phyloP scores from a whole-genome alignment of 2,113 vertebrate species.

The Laticauda laticaudata region DNA sequence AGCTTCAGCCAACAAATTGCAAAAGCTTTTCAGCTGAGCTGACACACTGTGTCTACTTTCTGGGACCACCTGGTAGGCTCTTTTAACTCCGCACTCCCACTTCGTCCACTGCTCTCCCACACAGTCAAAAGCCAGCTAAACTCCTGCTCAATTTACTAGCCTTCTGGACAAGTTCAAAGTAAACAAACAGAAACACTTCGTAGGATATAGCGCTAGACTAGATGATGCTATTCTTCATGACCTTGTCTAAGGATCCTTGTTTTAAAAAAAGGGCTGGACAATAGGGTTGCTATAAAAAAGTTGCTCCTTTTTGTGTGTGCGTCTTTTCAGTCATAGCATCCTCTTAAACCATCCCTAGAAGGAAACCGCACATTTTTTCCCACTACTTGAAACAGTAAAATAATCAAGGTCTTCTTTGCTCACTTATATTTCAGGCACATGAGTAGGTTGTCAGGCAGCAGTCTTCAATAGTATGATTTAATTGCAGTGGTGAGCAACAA shows the following conservation, averaged over 20 bases:
- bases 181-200: constrained; percentile 58
- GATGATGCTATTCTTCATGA: constrained; percentile 74
- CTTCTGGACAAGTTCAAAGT: constrained; percentile 68
- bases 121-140: constrained; percentile 73
- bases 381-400: neutral
- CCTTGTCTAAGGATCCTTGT: constrained; percentile 64
- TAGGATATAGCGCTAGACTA: constrained; percentile 76
- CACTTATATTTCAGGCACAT: neutral
- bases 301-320: constrained; percentile 40
- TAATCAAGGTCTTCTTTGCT: constrained; percentile 33
- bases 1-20: constrained; percentile 66
- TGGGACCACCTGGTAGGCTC: constrained; percentile 81
- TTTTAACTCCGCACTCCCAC: constrained; percentile 69
- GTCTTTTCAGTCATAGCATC: constrained; percentile 20
- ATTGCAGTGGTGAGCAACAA: neutral
- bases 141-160: constrained; percentile 71
- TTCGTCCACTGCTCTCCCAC: constrained; percentile 71
- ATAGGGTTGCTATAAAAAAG: constrained; percentile 4
- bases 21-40: constrained; percentile 80
- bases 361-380: constrained; percentile 11
- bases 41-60: constrained; percentile 81
- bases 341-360: constrained; percentile 34
- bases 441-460: neutral
- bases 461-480: neutral
- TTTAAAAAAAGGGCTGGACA: constrained; percentile 53